phyloP scores from a whole-genome alignment of 2,797 vertebrate species.

The Micropoecilia bifurca region DNA sequence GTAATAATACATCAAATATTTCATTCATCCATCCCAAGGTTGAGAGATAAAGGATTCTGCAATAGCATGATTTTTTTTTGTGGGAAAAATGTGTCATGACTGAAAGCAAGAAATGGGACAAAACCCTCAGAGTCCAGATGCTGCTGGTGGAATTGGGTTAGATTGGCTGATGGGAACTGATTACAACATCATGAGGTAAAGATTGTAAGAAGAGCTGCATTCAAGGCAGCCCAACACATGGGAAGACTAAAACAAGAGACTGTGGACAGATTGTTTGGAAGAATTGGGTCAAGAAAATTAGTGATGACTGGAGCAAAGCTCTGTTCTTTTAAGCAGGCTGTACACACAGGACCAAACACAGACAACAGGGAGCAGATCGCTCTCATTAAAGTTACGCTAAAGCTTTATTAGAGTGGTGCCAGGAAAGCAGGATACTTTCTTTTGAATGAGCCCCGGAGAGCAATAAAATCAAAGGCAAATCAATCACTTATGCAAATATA shows the following conservation, averaged over 20 bases:
- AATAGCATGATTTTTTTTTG: neutral
- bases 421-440: neutral
- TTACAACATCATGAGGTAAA: neutral
- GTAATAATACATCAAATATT: neutral
- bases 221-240: neutral
- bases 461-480: slow-evolving; percentile 5
- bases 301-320: neutral
- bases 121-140: neutral
- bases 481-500: slow-evolving; percentile 4
- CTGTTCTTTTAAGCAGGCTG: neutral
- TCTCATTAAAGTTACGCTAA: neutral
- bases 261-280: neutral
- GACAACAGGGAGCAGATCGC: neutral
- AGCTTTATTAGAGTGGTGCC: slow-evolving; percentile 3
- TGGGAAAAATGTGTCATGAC: slow-evolving; percentile 1
- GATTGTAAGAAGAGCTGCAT: neutral
- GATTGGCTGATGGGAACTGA: neutral
- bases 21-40: neutral
- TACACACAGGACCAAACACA: neutral
- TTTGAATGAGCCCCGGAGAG: neutral
- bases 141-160: neutral
- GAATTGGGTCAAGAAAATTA: neutral
- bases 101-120: slow-evolving; percentile 2
- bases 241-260: neutral
- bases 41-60: neutral